Base-by-base conservation (phyloP, 2,888 invertebrate genomes). In the Chaitophorus viminalis region DNA sequence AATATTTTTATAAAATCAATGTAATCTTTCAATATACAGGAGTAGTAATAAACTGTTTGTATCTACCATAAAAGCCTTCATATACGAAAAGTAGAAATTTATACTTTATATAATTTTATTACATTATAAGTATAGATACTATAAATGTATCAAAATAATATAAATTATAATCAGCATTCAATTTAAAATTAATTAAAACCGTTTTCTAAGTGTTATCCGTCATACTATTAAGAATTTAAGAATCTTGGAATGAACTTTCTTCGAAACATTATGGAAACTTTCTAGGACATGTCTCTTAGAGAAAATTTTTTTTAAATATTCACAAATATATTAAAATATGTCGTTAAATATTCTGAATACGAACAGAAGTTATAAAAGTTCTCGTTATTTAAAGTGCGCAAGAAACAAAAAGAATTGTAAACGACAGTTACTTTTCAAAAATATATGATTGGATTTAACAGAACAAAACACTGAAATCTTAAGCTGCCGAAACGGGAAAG, bases 311-410 rank as follows among this genome's bases (percentile, higher is more conserved):
- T 74, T 75, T 79, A 46, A 46, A 87, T 87, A 77, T 74, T 74
- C 74, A 72, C 46, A 31, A 81, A 87, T 74, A 39, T 65, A 81
- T 78, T 81, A 25, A 81, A 81, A 87, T 81, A 60, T 65, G 33
- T 81, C 65, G 74, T 87, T 60, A 87, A 60, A 60, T 74, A 87
- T 81, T 79, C 79, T 75, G 39, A 87, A 79, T 74, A 87, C 60
- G 33, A 79, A 87, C 87, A 39, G 31, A 72, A 86, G 70, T 86
- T 78, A 54, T 46, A 86, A 84, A 87, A 87, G 81, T 81, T 87
- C n/a, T 39, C 33, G 70, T 87, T 75, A 81, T 87, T 81, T 74
- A 81, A 65, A 72, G 54, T 65, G 70, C 25, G 29, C 33, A 9
- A 70, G 78, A 86, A 74, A n/a, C 36, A 46, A 17, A 72, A 65